phyloP scores from a whole-genome alignment of 1,140 invertebrate species.

The Gonioctena quinquepunctata region DNA sequence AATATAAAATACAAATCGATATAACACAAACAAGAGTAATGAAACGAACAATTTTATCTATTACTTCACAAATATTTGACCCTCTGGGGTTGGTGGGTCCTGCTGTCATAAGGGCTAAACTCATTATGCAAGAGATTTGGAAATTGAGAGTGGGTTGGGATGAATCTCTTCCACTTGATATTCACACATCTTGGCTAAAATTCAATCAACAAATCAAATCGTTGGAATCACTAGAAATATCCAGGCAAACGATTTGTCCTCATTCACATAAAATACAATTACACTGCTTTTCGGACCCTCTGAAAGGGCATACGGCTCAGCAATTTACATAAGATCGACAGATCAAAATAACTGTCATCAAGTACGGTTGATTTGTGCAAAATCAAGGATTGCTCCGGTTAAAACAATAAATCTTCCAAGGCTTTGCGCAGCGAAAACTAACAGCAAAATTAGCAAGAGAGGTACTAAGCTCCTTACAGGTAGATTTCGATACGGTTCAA shows the following conservation, averaged over 20 bases:
- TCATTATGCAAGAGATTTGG: conserved; percentile 20
- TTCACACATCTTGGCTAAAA: conserved; percentile 23
- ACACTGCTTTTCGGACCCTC: conserved; percentile 28
- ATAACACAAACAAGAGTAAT: conserved; percentile 31
- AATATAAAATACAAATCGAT: conserved; percentile 34
- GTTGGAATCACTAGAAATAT: background rate
- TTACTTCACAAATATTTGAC: conserved; percentile 16
- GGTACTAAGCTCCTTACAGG: background rate
- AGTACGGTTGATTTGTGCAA: conserved; percentile 33
- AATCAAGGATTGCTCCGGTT: conserved; percentile 38
- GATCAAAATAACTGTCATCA: conserved; percentile 3
- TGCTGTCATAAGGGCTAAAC: conserved; percentile 1
- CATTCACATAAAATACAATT: conserved; percentile 6
- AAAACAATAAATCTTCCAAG: conserved; percentile 40
- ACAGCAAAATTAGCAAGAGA: conserved; percentile 12
- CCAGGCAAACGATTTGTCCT: background rate
- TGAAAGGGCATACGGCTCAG: conserved; percentile 20
- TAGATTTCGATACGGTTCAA: conserved; percentile 40
- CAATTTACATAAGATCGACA: conserved; percentile 12
- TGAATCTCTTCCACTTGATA: conserved; percentile 31
- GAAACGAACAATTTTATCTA: conserved; percentile 6
- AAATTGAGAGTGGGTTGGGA: conserved; percentile 10
- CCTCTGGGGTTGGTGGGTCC: conserved; percentile 6
- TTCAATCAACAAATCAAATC: background rate
- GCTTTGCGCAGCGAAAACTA: conserved; percentile 16